Percentiles rank a stretch among this genome's conserved stretches.
Evolutionary conservation across 2,888 invertebrate genomes (phyloP).

Genomic region (Ceramica pisi): DNA sequence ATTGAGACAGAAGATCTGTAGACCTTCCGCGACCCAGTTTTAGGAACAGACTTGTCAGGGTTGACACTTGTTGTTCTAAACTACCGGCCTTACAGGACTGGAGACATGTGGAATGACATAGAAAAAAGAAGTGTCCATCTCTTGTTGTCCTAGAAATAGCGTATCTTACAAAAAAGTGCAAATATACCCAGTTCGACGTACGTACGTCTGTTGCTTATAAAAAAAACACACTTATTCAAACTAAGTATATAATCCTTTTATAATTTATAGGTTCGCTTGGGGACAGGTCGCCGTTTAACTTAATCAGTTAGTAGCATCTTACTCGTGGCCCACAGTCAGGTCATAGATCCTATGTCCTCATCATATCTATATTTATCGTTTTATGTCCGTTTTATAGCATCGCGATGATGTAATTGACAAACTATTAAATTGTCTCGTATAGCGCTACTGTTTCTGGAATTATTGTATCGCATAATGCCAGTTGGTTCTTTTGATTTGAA

Average conservation of each 20-base stretch:
- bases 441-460: slow-evolving; percentile 6
- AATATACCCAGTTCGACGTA: too few relatives aligned
- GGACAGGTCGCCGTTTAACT: slow-evolving; percentile 5
- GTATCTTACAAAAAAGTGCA: too few relatives aligned
- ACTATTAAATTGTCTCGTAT: slow-evolving; percentile 17
- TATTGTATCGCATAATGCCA: not conserved
- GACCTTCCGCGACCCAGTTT: too few relatives aligned
- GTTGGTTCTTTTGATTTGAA: not conserved
- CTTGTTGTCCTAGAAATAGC: not conserved
- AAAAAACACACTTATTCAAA: too few relatives aligned
- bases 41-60: not conserved
- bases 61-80: too few relatives aligned
- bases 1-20: not conserved
- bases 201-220: too few relatives aligned
- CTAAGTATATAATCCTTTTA: not conserved
- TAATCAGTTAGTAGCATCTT: slow-evolving; percentile 28
- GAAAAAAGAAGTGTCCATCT: not conserved
- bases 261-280: not conserved
- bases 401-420: slow-evolving; percentile 48
- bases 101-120: not conserved
- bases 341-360: slow-evolving; percentile 60
- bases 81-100: too few relatives aligned
- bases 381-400: slow-evolving; percentile 33
- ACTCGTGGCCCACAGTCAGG: slow-evolving; percentile 32
- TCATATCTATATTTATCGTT: slow-evolving; percentile 54